Evolutionary conservation across 2,888 invertebrate species (phyloP).

Genomic region (Apoderus coryli): DNA sequence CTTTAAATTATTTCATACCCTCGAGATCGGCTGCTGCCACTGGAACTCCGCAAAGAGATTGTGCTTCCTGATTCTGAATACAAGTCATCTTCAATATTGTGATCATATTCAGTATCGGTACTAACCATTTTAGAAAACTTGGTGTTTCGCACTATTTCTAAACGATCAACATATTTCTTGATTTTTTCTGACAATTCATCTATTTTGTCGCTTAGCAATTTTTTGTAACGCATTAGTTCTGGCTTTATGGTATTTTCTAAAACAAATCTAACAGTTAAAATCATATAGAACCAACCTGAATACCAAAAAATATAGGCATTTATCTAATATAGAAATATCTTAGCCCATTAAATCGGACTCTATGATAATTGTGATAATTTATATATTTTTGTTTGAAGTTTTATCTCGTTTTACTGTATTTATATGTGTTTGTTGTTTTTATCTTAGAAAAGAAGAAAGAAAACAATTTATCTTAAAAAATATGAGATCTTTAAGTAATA

Average conservation of each 20-base stretch:
- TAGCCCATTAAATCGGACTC: no score
- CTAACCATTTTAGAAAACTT: constrained; percentile 27
- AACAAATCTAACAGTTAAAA: no score
- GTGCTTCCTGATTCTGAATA: constrained; percentile 20
- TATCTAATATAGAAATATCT: no score
- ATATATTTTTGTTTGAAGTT: no score
- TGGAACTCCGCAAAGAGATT: constrained; percentile 14
- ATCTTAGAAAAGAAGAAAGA: no score
- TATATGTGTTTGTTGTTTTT: no score
- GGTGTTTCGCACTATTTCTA: constrained; percentile 29
- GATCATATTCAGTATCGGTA: constrained; percentile 19
- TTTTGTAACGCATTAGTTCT: constrained; percentile 16
- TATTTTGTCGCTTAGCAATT: constrained; percentile 17
- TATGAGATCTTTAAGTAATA: no score
- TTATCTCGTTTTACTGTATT: no score
- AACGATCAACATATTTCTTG: constrained; percentile 18
- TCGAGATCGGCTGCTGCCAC: background rate
- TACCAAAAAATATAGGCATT: no score
- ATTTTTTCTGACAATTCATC: constrained; percentile 15
- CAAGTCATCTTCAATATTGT: constrained; percentile 30
- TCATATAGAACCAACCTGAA: no score
- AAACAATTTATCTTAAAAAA: no score
- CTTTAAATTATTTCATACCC: background rate
- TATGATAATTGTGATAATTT: no score
- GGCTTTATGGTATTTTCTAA: constrained; percentile 15